Evolutionary conservation across 2,888 invertebrate species (phyloP), one percentile per base, ranked within the genome.

Genomic region (Cerastis rubricosa): DNA sequence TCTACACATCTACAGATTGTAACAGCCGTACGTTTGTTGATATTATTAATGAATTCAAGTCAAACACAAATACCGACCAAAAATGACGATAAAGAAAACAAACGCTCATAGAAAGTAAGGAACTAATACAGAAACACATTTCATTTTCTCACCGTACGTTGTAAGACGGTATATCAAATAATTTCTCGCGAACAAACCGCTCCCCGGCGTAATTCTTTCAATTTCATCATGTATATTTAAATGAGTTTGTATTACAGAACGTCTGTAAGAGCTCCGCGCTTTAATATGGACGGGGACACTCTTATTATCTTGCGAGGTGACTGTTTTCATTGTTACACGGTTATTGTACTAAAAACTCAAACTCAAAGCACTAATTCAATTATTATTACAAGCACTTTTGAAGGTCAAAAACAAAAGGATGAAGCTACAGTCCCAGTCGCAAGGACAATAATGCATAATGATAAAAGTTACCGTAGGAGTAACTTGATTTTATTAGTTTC

Each of bases 161-260:
- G 69, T 78, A 70, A 78, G 65, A 79, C 80, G 85, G 86, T 87
- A 87, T 87, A 85, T 89, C 87, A 87, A 71, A 89, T 90, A 91
- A 89, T 90, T 90, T 89, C 73, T 49, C 63, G 19, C 47, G 51
- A 78, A 84, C 89, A 89, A 90, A 87, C 85, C 86, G 81, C 89
- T 80, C 87, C 90, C 88, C 87, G 85, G 74, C 89, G 94, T 94
- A 93, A 94, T 96, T 95, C 94, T 95, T 95, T 96, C 96, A 96
- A 96, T 96, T 96, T 95, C 93, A 94, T 94, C 95, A 92, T 96
- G 96, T 96, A 92, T 96, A 96, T 96, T 95, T 93, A 96, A 96
- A 96, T 96, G 94, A 95, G 91, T 93, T 92, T 94, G 94, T 95
- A 93, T 94, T 92, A 93, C 94, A 92, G 93, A 90, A 90, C 89